phyloP scores from a whole-genome alignment of 2,797 vertebrate genomes.

The Pangasius macronema region DNA sequence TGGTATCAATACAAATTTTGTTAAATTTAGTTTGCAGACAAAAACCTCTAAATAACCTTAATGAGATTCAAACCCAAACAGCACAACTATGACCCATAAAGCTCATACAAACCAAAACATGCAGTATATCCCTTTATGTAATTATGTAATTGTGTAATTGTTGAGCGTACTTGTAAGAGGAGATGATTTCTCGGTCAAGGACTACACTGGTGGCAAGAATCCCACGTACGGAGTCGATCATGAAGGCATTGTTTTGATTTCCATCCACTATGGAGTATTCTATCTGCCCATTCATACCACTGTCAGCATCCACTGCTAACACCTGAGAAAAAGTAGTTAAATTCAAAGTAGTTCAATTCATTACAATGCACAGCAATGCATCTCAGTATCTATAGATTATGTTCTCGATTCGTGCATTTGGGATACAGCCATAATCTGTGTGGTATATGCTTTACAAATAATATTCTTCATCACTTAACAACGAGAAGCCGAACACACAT shows the following conservation, averaged over 20 bases:
- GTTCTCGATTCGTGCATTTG: not conserved
- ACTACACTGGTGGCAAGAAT: slow-evolving; percentile 78
- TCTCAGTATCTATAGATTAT: not conserved
- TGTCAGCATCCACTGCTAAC: slow-evolving; percentile 84
- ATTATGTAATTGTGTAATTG: not conserved
- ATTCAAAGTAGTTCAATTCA: too few species aligned
- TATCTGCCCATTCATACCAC: slow-evolving; percentile 79
- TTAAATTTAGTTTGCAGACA: not conserved
- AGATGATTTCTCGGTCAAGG: slow-evolving; percentile 82
- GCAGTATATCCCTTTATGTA: not conserved
- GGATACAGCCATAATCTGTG: not conserved
- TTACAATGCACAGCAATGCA: too few species aligned
- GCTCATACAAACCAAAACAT: not conserved
- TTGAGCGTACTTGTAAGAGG: slow-evolving; percentile 83
- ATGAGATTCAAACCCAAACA: not conserved
- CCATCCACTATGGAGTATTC: slow-evolving; percentile 87
- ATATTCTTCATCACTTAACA: not conserved
- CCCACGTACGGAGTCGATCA: slow-evolving; percentile 80
- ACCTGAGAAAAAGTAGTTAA: slow-evolving; percentile 70
- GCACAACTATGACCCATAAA: not conserved
- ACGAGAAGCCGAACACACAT: slow-evolving; percentile 34
- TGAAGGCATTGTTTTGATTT: slow-evolving; percentile 80
- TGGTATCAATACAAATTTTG: not conserved
- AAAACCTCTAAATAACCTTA: not conserved
- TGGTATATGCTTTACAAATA: not conserved